Percentiles rank a stretch among this genome's conserved stretches.
Evolutionary conservation across 37 sponge, comb jelly and placozoan genomes (phyloP).

Genomic region (Beroe ovata): DNA sequence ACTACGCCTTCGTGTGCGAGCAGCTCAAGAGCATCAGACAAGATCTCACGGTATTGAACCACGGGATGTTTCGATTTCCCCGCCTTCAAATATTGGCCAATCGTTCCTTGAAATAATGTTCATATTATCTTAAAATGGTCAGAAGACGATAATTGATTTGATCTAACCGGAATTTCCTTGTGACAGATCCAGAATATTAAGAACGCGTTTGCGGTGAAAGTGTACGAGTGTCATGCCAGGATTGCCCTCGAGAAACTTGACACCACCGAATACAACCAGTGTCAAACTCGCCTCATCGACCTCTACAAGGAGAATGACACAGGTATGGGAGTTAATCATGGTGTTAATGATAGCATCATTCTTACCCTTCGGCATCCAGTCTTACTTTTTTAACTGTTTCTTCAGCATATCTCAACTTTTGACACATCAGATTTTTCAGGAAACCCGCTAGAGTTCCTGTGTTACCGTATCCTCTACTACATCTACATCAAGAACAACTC

Average conservation of each 20-base stretch:
- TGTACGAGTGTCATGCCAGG: slow-evolving; percentile 96
- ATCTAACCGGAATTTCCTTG: too few species aligned
- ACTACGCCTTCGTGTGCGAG: slow-evolving; percentile 88
- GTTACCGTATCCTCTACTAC: slow-evolving; percentile 90
- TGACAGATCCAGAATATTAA: slow-evolving; percentile 83
- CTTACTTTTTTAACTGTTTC: too few species aligned
- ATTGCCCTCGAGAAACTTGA: slow-evolving; percentile 93
- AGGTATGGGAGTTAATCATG: too few species aligned
- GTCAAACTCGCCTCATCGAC: slow-evolving; percentile 85
- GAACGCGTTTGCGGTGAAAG: slow-evolving; percentile 88
- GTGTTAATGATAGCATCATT: too few species aligned
- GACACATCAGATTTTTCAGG: slow-evolving; percentile 61
- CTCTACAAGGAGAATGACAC: slow-evolving; percentile 77
- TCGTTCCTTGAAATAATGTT: too few species aligned
- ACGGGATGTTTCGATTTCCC: too few species aligned
- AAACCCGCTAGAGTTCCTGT: slow-evolving; percentile 81
- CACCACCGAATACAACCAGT: slow-evolving; percentile 95
- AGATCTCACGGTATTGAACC: slow-evolving; percentile 91
- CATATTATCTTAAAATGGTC: too few species aligned
- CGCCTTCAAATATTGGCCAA: too few species aligned
- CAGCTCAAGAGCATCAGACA: slow-evolving; percentile 98
- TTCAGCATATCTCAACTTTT: too few species aligned
- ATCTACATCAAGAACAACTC: slow-evolving; percentile 82
- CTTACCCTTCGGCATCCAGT: too few species aligned
- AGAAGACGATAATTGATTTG: too few species aligned